phyloP scores from a whole-genome alignment of 2,797 vertebrate species.

The Rhodeus uyekii region DNA sequence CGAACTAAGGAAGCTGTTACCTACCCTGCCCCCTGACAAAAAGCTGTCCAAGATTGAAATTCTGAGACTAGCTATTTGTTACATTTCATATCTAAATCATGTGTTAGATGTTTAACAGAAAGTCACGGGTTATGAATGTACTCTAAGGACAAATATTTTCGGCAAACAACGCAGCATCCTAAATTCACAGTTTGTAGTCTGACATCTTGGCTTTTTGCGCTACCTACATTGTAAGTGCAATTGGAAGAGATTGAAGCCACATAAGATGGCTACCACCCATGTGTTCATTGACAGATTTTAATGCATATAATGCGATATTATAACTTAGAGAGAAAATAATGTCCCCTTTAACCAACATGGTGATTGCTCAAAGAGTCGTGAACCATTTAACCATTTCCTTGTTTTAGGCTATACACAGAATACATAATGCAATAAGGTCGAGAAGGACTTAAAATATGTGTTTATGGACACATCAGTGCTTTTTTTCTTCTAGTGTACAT shows the following conservation, averaged over 20 bases:
- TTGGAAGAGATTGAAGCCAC: conserved; percentile 4
- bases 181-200: not conserved
- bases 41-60: conserved; percentile 89
- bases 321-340: conserved; percentile 12
- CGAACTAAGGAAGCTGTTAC: conserved; percentile 82
- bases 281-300: conserved; percentile 42
- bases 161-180: not conserved
- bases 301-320: not conserved
- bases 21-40: conserved; percentile 85
- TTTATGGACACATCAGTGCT: not conserved
- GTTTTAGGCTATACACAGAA: conserved; percentile 18
- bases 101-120: conserved; percentile 78
- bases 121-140: not conserved
- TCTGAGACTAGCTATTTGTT: conserved; percentile 84
- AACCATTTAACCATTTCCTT: conserved; percentile 52
- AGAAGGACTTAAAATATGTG: conserved; percentile 42
- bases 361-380: conserved; percentile 48
- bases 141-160: not conserved
- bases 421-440: conserved; percentile 28
- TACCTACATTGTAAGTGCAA: not conserved
- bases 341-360: conserved; percentile 43
- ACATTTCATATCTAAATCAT: conserved; percentile 87
- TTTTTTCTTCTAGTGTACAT: conserved; percentile 10
- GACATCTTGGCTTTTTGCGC: not conserved
- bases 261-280: conserved; percentile 31